Percentiles rank a stretch among this genome's conserved stretches.
phyloP scores from a whole-genome alignment of 2,888 invertebrate species.

The Habrosyne pyritoides region DNA sequence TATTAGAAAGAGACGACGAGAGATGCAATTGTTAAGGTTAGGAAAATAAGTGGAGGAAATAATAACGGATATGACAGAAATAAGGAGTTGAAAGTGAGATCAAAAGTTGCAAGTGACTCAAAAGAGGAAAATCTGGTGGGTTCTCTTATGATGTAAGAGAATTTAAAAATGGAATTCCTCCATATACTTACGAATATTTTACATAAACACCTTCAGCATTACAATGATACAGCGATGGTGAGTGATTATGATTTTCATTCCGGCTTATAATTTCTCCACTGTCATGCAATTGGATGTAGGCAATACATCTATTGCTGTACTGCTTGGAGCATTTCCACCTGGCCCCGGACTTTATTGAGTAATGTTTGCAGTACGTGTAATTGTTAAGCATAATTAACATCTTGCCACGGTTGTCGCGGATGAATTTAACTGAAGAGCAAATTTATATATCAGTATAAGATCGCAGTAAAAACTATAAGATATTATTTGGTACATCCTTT shows the following conservation, averaged over 20 bases:
- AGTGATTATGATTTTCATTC: slow-evolving; percentile 32
- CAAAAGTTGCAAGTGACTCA: too few species aligned
- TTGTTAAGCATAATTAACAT: slow-evolving; percentile 26
- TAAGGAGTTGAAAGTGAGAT: too few species aligned
- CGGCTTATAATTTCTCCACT: slow-evolving; percentile 19
- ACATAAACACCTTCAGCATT: slow-evolving; percentile 15
- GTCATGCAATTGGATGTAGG: slow-evolving; percentile 26
- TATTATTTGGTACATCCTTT: too few species aligned
- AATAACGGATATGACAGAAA: too few species aligned
- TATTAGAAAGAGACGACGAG: too few species aligned
- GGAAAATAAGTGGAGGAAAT: too few species aligned
- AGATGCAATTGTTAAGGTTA: too few species aligned
- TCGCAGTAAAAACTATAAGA: not conserved
- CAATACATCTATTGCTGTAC: slow-evolving; percentile 33
- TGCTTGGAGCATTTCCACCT: slow-evolving; percentile 41
- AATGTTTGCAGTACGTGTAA: slow-evolving; percentile 37
- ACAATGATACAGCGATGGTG: slow-evolving; percentile 23
- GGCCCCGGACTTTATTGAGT: slow-evolving; percentile 27
- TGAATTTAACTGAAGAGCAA: slow-evolving; percentile 16
- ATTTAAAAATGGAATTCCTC: not conserved
- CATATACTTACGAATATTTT: not conserved
- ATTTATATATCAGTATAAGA: not conserved
- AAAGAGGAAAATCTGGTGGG: not conserved
- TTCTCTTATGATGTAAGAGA: not conserved
- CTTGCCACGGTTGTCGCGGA: slow-evolving; percentile 19